A percentile compares a stretch with the other conserved stretches of the same genome.
Evolutionary conservation across 2,113 vertebrate species (phyloP).

Genomic region (Electrona antarctica): DNA sequence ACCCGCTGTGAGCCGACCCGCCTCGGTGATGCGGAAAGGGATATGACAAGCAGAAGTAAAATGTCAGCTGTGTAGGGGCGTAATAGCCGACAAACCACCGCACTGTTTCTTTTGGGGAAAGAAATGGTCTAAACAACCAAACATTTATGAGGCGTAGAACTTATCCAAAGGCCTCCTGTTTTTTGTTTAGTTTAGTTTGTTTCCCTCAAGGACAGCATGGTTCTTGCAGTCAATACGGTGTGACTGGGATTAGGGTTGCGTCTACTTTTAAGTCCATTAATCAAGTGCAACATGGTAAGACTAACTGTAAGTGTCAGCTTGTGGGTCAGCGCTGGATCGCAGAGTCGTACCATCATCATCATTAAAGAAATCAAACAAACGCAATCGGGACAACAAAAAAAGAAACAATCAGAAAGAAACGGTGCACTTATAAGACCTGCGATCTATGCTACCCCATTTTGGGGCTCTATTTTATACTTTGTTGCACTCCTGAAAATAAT

Average conservation of each 20-base stretch:
- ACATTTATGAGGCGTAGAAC: too few species aligned
- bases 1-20: slow-evolving; percentile 46
- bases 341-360: slow-evolving; percentile 33
- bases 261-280: slow-evolving; percentile 10
- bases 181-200: too few species aligned
- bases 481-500: too few species aligned
- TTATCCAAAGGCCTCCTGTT: too few species aligned
- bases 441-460: too few species aligned
- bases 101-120: too few species aligned
- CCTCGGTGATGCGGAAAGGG: slow-evolving; percentile 17
- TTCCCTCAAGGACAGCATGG: too few species aligned
- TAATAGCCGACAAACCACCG: slow-evolving; percentile 7
- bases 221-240: slow-evolving; percentile 1
- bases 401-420: slow-evolving; percentile 15
- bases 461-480: too few species aligned
- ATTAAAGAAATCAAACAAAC: slow-evolving; percentile 11
- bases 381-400: neutral
- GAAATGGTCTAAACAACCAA: too few species aligned
- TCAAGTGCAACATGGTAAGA: slow-evolving; percentile 26
- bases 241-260: neutral
- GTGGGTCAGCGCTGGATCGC: neutral
- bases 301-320: neutral
- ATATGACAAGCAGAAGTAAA: neutral
- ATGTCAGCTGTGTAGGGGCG: neutral
- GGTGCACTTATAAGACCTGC: neutral